Base-by-base conservation (phyloP, 1,140 invertebrate species). In the Halictus rubicundus region DNA sequence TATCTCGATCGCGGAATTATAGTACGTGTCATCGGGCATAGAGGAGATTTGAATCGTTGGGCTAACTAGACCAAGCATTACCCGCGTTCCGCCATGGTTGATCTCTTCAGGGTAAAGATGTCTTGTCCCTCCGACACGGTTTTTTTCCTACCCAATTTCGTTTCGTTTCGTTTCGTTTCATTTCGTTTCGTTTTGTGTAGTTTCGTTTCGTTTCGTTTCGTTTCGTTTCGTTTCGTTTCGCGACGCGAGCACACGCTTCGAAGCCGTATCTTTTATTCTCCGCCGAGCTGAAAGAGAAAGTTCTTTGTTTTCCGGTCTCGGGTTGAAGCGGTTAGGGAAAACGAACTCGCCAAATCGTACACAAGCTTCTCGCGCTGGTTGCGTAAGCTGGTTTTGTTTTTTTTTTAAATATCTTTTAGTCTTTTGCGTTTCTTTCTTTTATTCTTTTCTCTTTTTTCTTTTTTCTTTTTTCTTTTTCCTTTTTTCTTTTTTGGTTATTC, bases 51-150 rank as follows among this genome's bases (percentile, higher is more conserved):
- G 49, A 77, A 70, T 77, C 61, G 64, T 77, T 74, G 69, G 70
- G 68, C 75, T 85, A 84, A 81, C 74, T 85, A 88, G 85, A 89
- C 82, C 85, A 87, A 88, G 86, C 86, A 83, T 86, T 84, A 80
- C 83, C 80, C 75, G 66, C 42, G 78, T 86, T 81, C 85, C 83
- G 72, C 83, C 80, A 86, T 86, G 84, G 83, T 85, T 85, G 21
- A 76, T 52, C 78, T 64, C 25, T 85, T 85, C 74, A 79, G 80
- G 83, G 76, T 72, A 60, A 85, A 82, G 59, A 39, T 37, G 60
- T n/a, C 8, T n/a, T 19, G 21, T 21, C 6, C 21, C 2, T 54
- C 6, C 16, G 16, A 54, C 21, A 54, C 49, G 49, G 19, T 54
- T 16, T 21, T 54, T 54, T 4, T 19, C 14, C 10, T 14, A 10